These are phyloP conservation scores for Megamerina dolium DNA, from an alignment of 2,888 invertebrate species.

Conservation along the genomic window DNA sequence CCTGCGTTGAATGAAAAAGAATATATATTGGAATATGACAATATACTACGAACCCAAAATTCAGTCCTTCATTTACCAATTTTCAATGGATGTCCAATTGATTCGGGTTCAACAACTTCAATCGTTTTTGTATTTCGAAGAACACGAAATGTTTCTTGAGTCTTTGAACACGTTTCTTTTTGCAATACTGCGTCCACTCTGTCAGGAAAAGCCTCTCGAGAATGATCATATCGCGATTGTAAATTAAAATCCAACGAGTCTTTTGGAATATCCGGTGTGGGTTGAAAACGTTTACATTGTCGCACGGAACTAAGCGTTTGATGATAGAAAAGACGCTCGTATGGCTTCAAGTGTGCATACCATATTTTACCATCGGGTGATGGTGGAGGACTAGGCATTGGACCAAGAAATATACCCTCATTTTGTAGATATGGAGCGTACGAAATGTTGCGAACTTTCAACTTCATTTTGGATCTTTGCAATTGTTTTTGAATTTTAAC, in stretches of 20 bases:
- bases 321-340: constrained; percentile 52
- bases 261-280: constrained; percentile 49
- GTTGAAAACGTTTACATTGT: constrained; percentile 48
- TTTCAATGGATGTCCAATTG: constrained; percentile 51
- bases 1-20: constrained; percentile 41
- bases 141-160: constrained; percentile 57
- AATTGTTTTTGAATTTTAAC: background rate
- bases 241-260: constrained; percentile 67
- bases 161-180: constrained; percentile 56
- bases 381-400: constrained; percentile 41
- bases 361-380: constrained; percentile 34
- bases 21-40: background rate
- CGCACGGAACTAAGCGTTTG: constrained; percentile 54
- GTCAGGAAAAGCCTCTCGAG: constrained; percentile 59
- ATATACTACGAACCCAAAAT: too few species aligned
- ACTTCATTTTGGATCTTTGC: constrained; percentile 12
- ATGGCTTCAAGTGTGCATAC: constrained; percentile 42
- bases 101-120: constrained; percentile 41
- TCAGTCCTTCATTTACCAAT: constrained; percentile 34
- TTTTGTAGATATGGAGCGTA: constrained; percentile 48
- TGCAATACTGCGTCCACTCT: constrained; percentile 61
- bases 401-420: constrained; percentile 49
- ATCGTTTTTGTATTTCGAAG: constrained; percentile 56
- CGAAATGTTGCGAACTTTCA: constrained; percentile 35
- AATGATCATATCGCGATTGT: constrained; percentile 63